Base-by-base conservation (phyloP, 2,797 vertebrate species). In the Sebastes steindachneri region DNA sequence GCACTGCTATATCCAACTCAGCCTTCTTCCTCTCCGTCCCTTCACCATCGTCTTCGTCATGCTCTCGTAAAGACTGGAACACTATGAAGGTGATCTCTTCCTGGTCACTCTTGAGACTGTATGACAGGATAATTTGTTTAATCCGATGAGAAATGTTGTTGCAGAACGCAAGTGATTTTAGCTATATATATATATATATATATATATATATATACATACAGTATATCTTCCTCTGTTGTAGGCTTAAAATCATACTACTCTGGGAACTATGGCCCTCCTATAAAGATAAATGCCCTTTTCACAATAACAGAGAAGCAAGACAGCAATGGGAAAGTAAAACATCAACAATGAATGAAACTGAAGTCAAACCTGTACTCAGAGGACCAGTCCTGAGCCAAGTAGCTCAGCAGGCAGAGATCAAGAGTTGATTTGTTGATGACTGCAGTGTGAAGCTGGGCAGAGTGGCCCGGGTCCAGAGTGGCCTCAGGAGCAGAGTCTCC, bases 1-100 rank as follows among this genome's bases (percentile, higher is more conserved):
- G 97, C 31, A 99, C 90, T 10, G 97, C 98, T 86, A 99, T 97
- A 87, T 99, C 98, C 76, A 99, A 91, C 83, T 99, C 97, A 6
- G 95, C 90, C 75, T 92, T 96, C 77, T 95, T 96, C 70, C 93
- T 74, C 72, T 96, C 95, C 0, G 87, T 78, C 21, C 95, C 95
- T 62, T 95, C 96, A 59, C 93, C 70, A 23, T 96, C 93, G 0
- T 94, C 92, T 25, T 96, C 97, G 31, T 98, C 96, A n/a, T 96
- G 68, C 28, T 95, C 95, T 3, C 87, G 92, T 58, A 95, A 79
- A 60, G 96, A 97, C 72, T 85, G 93, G 88, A 99, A 99, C 5
- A 92, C 96, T 37, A 96, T 96, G 90, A 99, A 99, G 93, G 94
- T 95, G 94, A 99, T 99, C 67, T 99, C 98, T 0, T 97, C 96